Conservation (phyloP, 2,888 invertebrate species). For the Lordiphosa andalusiaca region DNA sequence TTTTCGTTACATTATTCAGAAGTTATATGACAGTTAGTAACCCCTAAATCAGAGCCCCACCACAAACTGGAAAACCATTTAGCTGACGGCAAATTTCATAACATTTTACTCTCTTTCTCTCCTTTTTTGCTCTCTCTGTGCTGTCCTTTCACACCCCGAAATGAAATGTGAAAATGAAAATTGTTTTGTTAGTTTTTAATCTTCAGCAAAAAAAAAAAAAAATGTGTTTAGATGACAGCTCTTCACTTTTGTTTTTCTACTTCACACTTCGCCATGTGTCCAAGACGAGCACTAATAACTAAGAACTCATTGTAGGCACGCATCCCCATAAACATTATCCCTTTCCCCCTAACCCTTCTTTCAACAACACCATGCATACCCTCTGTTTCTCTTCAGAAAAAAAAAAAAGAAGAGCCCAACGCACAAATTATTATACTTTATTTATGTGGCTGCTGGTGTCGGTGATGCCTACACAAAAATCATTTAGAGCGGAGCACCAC, state of each 20-base stretch:
- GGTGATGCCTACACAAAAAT: slow-evolving; percentile 25
- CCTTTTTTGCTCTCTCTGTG: slow-evolving; percentile 1
- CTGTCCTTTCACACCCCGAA: slow-evolving; percentile 14
- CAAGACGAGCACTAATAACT: slow-evolving; percentile 27
- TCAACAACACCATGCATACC: slow-evolving; percentile 21
- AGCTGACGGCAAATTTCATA: no score
- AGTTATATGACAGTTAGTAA: no score
- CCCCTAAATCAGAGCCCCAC: no score
- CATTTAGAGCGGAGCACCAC: slow-evolving; percentile 32
- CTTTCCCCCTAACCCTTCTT: slow-evolving; percentile 15
- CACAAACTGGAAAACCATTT: no score
- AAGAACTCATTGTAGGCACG: slow-evolving; percentile 38
- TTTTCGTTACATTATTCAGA: no score
- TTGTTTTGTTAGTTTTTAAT: slow-evolving; percentile 18
- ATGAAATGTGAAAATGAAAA: slow-evolving; percentile 23
- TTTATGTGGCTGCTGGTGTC: slow-evolving; percentile 41
- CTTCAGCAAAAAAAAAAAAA: no score
- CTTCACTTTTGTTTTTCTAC: neutral
- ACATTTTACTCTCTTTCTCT: no score
- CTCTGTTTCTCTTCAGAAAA: slow-evolving; percentile 11
- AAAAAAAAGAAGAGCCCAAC: slow-evolving; percentile 20
- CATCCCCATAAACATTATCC: slow-evolving; percentile 38
- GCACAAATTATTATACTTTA: slow-evolving; percentile 44
- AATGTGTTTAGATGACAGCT: slow-evolving; percentile 11
- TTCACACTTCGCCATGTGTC: slow-evolving; percentile 6